These are phyloP conservation scores for Caenorhabditis remanei DNA, from an alignment of 1,140 invertebrate genomes.

Conservation along the genomic window DNA sequence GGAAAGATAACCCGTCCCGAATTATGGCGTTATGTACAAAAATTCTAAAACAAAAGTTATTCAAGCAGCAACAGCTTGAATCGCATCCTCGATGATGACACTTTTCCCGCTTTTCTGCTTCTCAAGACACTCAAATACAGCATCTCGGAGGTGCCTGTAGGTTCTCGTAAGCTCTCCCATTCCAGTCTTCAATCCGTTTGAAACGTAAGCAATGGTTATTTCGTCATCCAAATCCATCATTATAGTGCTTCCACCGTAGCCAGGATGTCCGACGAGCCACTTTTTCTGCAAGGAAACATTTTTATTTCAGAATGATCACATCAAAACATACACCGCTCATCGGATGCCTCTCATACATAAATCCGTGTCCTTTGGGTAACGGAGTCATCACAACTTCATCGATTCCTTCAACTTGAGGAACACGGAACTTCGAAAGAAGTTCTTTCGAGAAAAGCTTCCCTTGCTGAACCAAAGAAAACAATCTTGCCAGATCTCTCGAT, in stretches of 20 bases:
- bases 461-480: slow-evolving; percentile 71
- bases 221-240: slow-evolving; percentile 74
- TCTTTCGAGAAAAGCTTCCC: slow-evolving; percentile 69
- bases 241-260: slow-evolving; percentile 71
- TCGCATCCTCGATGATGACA: slow-evolving; percentile 8
- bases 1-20: neutral
- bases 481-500: slow-evolving; percentile 70
- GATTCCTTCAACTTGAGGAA: slow-evolving; percentile 67
- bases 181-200: slow-evolving; percentile 74
- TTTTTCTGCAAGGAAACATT: slow-evolving; percentile 66
- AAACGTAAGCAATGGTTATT: slow-evolving; percentile 70
- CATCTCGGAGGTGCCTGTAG: slow-evolving; percentile 67
- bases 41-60: neutral
- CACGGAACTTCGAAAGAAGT: slow-evolving; percentile 65
- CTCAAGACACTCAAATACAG: slow-evolving; percentile 63
- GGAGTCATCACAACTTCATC: slow-evolving; percentile 71
- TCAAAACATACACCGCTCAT: slow-evolving; percentile 52
- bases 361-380: slow-evolving; percentile 73
- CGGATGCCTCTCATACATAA: slow-evolving; percentile 74
- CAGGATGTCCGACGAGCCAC: slow-evolving; percentile 74
- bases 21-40: slow-evolving; percentile 44
- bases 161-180: slow-evolving; percentile 74
- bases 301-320: neutral
- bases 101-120: slow-evolving; percentile 37
- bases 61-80: slow-evolving; percentile 23